phyloP scores from a whole-genome alignment of 2,113 vertebrate genomes.

The Clupea harengus region DNA sequence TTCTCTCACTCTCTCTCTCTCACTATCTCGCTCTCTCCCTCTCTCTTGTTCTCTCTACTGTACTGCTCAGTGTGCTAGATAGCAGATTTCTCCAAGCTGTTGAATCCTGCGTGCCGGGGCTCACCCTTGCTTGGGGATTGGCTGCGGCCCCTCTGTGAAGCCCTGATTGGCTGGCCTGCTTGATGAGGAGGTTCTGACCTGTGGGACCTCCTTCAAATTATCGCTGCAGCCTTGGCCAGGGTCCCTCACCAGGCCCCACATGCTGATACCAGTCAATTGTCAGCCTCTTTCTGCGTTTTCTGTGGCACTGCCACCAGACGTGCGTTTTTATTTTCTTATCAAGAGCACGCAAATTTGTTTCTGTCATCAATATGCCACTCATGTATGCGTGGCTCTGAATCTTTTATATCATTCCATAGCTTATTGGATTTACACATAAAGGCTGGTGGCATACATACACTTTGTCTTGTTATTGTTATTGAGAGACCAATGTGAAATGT shows the following conservation, averaged over 20 bases:
- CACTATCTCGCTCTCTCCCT: slow-evolving; percentile 55
- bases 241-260: slow-evolving; percentile 23
- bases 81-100: slow-evolving; percentile 76
- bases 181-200: slow-evolving; percentile 53
- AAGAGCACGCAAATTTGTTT: slow-evolving; percentile 67
- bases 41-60: slow-evolving; percentile 48
- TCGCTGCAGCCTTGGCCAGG: slow-evolving; percentile 41
- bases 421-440: not conserved
- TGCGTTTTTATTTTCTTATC: not conserved
- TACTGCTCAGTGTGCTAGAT: slow-evolving; percentile 57
- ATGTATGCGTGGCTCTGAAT: slow-evolving; percentile 26
- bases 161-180: slow-evolving; percentile 56
- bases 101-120: slow-evolving; percentile 61
- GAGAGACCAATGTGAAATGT: not conserved
- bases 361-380: slow-evolving; percentile 68
- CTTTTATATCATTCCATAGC: not conserved
- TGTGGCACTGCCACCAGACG: not conserved
- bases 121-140: slow-evolving; percentile 52
- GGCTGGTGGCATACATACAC: not conserved
- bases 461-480: not conserved
- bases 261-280: not conserved
- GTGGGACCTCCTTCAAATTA: slow-evolving; percentile 42
- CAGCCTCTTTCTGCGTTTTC: not conserved
- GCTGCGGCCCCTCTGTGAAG: slow-evolving; percentile 60
- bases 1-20: slow-evolving; percentile 46